Evolutionary conservation across 2,888 invertebrate genomes (phyloP).

Genomic region (Drosophila kuntzei): DNA sequence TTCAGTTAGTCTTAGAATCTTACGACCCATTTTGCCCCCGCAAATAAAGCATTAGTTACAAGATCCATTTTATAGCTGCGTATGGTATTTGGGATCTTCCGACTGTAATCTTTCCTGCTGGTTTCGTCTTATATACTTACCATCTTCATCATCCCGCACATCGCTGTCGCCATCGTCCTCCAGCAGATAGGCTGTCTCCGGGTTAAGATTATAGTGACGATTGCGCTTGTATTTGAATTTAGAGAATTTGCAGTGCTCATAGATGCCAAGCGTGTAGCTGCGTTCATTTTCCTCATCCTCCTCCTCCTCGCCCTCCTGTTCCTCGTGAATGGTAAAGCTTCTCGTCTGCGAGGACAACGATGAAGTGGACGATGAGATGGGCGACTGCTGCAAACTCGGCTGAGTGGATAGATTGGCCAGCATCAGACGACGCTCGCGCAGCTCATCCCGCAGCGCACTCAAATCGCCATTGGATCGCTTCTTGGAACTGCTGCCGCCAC

Average conservation of each 20-base stretch:
- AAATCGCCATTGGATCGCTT: conserved; percentile 82
- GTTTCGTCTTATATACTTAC: conserved; percentile 40
- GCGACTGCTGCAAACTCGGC: conserved; percentile 83
- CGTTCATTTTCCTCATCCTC: conserved; percentile 83
- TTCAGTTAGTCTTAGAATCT: no score
- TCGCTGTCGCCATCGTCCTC: conserved; percentile 84
- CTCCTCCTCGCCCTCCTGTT: conserved; percentile 82
- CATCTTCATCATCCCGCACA: conserved; percentile 81
- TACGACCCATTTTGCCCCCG: no score
- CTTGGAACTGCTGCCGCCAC: conserved; percentile 49
- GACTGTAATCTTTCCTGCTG: not conserved
- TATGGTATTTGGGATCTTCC: no score
- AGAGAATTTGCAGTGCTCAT: conserved; percentile 84
- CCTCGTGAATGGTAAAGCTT: conserved; percentile 85
- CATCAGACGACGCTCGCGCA: conserved; percentile 85
- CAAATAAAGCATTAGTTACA: no score
- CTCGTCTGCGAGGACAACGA: conserved; percentile 84
- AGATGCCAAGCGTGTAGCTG: conserved; percentile 83
- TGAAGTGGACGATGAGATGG: conserved; percentile 83
- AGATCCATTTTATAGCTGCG: no score
- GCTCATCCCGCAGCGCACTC: conserved; percentile 83
- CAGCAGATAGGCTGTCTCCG: conserved; percentile 84
- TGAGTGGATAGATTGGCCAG: conserved; percentile 85
- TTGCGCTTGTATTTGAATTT: conserved; percentile 84
- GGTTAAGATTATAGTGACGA: conserved; percentile 82